Percentiles rank a stretch among this genome's conserved stretches.
Evolutionary conservation across 2,113 vertebrate species (phyloP).

Genomic region (Alaudala cheleensis): DNA sequence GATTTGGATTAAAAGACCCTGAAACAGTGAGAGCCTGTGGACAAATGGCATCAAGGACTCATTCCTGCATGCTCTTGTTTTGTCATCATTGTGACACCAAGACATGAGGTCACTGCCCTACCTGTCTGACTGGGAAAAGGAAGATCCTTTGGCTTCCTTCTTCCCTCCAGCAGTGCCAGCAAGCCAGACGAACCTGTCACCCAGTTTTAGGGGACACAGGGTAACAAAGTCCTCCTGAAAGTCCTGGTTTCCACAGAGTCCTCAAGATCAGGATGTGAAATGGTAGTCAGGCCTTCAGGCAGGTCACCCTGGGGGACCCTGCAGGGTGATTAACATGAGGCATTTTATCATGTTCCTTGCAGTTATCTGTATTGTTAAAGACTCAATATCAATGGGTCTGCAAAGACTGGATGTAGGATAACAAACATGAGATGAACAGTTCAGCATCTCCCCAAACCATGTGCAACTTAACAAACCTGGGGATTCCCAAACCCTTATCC

Average conservation of each 20-base stretch:
- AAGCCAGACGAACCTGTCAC: not conserved
- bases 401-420: not conserved
- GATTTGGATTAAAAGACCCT: not conserved
- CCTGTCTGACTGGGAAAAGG: not conserved
- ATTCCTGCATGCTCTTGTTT: accelerated
- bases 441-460: not conserved
- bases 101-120: accelerated
- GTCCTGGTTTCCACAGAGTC: not conserved
- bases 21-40: not conserved
- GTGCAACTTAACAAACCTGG: not conserved
- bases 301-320: not conserved
- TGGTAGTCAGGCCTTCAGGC: not conserved
- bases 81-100: accelerated
- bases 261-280: not conserved
- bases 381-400: not conserved
- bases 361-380: not conserved
- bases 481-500: not conserved
- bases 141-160: not conserved
- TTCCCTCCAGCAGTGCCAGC: not conserved
- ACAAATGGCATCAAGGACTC: not conserved
- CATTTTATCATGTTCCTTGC: not conserved
- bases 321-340: not conserved
- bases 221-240: not conserved
- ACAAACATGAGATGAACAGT: not conserved
- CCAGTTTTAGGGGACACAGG: not conserved